These are phyloP conservation scores for Mastacembelus armatus DNA, from an alignment of 2,797 vertebrate species.

Conservation along the genomic window DNA sequence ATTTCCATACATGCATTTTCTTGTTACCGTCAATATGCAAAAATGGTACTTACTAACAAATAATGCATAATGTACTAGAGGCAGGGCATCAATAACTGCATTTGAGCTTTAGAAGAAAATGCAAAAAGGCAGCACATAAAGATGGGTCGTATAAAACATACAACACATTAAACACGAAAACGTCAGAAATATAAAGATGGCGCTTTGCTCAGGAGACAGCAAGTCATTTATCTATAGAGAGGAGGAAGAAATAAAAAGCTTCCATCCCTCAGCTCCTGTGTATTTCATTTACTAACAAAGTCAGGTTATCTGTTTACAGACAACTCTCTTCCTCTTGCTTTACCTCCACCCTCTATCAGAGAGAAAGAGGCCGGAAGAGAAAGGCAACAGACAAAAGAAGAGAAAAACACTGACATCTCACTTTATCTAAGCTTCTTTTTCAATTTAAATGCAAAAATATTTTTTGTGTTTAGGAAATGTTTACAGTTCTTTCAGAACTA, in stretches of 20 bases:
- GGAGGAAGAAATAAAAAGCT: slow-evolving; percentile 84
- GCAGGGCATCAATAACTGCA: slow-evolving; percentile 93
- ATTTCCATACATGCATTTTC: slow-evolving; percentile 99
- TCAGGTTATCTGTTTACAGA: slow-evolving; percentile 80
- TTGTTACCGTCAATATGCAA: slow-evolving; percentile 99
- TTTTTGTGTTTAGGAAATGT: not conserved
- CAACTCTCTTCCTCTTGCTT: slow-evolving; percentile 67
- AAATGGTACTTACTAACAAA: slow-evolving; percentile 99
- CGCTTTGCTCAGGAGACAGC: slow-evolving; percentile 82
- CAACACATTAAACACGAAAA: slow-evolving; percentile 87
- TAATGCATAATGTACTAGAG: slow-evolving; percentile 98
- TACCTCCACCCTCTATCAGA: slow-evolving; percentile 63
- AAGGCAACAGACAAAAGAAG: slow-evolving; percentile 22
- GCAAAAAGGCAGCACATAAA: slow-evolving; percentile 85
- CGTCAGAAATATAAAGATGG: slow-evolving; percentile 88
- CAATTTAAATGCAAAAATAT: slow-evolving; percentile 4
- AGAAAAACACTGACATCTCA: slow-evolving; percentile 18
- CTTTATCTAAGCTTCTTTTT: slow-evolving; percentile 21
- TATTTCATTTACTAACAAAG: slow-evolving; percentile 86
- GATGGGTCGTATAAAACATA: slow-evolving; percentile 83
- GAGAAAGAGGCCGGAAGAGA: slow-evolving; percentile 40
- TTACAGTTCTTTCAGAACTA: not conserved
- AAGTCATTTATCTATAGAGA: slow-evolving; percentile 84
- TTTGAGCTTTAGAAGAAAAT: slow-evolving; percentile 97
- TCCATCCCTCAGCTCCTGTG: slow-evolving; percentile 72